Evolutionary conservation across 2,113 vertebrate species (phyloP), one percentile per base, ranked within the genome.

Genomic region (Sinocyclocheilus rhinocerous): DNA sequence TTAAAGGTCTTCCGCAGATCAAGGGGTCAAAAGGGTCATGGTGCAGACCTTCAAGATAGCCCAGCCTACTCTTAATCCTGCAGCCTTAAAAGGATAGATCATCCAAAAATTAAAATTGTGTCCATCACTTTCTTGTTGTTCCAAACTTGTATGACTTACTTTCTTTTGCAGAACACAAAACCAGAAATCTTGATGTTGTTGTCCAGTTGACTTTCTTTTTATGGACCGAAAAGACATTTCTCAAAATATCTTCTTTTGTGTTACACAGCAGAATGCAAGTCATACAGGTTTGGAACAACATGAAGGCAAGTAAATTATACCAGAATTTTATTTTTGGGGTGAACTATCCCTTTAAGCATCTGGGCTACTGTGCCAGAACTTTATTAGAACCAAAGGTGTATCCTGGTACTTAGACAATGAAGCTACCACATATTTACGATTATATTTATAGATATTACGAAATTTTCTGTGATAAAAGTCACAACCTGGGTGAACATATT

Each of bases 11-110:
- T 73, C 83, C 85, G 79, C 90, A 85, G 91, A 90, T 81, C 86
- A 92, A 84, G 89, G 84, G 92, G 88, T 93, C 89, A 90, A 57
- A 61, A 69, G 50, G 90, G 73, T 67, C 83, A 77, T 52, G 11
- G 6, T 85, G 77, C 81, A 70, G 88, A 91, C 91, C 91, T 50
- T 73, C 55, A 33, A 42, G n/a, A 55, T 39, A 86, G 86, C 87
- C 90, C 86, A 86, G 77, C 59, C 36, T 26, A 61, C 82, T 55
- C 29, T 59, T 29, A 80, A 16, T 81, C 29, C 52, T 13, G 15
- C 48, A 48, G 48, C 59, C 67, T 86, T 77, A 55, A 77, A 77
- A 16, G 24, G 13, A 76, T 1, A 29, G 75, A 18, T 18, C n/a
- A 52, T 3, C 42, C 11, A 2, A 50, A 50, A 50, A 36, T 29